Conservation (phyloP, 2,888 invertebrate genomes). For the Chydorus sphaericus region DNA sequence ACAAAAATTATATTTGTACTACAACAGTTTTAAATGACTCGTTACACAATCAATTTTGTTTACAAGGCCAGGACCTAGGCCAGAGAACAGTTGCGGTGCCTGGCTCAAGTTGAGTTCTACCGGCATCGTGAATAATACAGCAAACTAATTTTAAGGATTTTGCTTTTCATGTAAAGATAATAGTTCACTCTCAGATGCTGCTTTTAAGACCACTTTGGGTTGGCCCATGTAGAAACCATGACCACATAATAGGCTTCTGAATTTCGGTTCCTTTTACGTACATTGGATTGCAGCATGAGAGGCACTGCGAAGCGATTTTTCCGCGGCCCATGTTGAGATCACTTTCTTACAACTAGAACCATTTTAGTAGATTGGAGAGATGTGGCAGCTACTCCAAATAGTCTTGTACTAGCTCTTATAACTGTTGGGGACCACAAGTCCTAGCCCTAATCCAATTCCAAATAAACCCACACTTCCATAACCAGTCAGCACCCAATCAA, state of each 20-base stretch:
- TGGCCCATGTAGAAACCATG: slow-evolving; percentile 62
- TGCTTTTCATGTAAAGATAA: slow-evolving; percentile 51
- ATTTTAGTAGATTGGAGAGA: slow-evolving; percentile 43
- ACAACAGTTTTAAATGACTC: slow-evolving; percentile 73
- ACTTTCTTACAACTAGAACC: slow-evolving; percentile 68
- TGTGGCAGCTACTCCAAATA: neutral
- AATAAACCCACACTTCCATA: neutral
- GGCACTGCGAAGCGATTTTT: slow-evolving; percentile 72
- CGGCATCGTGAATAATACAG: slow-evolving; percentile 72
- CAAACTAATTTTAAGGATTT: slow-evolving; percentile 50
- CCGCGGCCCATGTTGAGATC: slow-evolving; percentile 92
- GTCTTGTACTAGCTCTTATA: neutral
- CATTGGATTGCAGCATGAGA: slow-evolving; percentile 79
- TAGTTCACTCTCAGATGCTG: slow-evolving; percentile 58
- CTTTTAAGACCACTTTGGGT: slow-evolving; percentile 72
- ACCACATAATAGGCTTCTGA: slow-evolving; percentile 42
- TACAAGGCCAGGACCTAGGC: slow-evolving; percentile 75
- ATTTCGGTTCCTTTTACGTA: slow-evolving; percentile 51
- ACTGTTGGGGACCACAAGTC: neutral
- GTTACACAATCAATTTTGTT: slow-evolving; percentile 63
- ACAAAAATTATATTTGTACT: no score
- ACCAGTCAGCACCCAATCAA: neutral
- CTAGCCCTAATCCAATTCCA: neutral
- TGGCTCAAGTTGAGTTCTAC: slow-evolving; percentile 78
- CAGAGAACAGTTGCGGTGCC: slow-evolving; percentile 80